Evolutionary conservation across 2,888 invertebrate species (phyloP).

Genomic region (Brenthis ino): DNA sequence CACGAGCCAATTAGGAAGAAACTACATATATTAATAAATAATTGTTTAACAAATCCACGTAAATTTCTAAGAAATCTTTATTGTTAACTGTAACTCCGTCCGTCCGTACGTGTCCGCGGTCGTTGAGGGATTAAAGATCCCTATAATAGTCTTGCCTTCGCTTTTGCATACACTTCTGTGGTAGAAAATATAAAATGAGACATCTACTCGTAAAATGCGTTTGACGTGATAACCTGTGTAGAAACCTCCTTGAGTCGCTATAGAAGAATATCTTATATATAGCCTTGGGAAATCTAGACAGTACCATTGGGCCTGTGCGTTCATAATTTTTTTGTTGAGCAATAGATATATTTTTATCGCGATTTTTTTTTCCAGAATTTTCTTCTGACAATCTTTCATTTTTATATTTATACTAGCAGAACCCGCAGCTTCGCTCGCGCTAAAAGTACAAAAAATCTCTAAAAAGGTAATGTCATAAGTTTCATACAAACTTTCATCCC

Average conservation of each 20-base stretch:
- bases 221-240: constrained; percentile 1
- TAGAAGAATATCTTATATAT: constrained; percentile 13
- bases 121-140: no score
- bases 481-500: no score
- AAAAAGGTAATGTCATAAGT: no score
- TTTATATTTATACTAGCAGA: not conserved
- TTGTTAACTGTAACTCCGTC: no score
- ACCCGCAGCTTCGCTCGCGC: no score
- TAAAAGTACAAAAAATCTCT: no score
- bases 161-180: not conserved
- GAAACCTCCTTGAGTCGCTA: not conserved
- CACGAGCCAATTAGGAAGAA: no score
- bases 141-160: not conserved
- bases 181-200: constrained; percentile 1
- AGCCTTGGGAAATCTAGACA: constrained; percentile 37
- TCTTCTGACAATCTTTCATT: not conserved
- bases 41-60: no score
- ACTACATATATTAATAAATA: no score
- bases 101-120: no score
- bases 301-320: constrained; percentile 21
- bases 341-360: constrained; percentile 20
- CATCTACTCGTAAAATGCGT: constrained; percentile 1
- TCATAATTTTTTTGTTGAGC: constrained; percentile 17
- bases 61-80: no score
- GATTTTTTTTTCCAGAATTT: not conserved